Percentiles rank a stretch among this genome's conserved stretches.
Evolutionary conservation across 2,888 invertebrate species (phyloP).

Genomic region (Abrostola tripartita): DNA sequence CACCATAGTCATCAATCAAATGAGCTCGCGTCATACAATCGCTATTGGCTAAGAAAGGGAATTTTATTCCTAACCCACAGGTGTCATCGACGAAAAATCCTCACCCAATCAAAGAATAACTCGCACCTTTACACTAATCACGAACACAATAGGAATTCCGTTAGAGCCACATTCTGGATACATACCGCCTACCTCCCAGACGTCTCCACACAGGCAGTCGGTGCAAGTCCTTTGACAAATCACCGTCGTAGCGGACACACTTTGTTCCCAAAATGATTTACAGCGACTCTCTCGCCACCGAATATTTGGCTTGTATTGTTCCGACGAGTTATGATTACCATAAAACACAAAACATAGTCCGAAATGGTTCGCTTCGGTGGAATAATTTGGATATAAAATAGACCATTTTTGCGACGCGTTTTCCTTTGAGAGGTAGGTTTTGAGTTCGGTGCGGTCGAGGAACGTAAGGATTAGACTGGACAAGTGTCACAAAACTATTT

Average conservation of each 20-base stretch:
- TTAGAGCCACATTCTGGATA: conserved; percentile 1
- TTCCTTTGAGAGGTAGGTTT: conserved; percentile 7
- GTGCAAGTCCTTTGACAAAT: conserved; percentile 60
- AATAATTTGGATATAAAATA: conserved; percentile 51
- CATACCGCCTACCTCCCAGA: conserved; percentile 40
- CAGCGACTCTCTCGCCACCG: conserved; percentile 50
- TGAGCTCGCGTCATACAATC: no score
- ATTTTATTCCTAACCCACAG: no score
- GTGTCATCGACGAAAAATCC: no score
- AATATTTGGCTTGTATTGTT: conserved; percentile 61
- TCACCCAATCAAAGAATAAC: neutral
- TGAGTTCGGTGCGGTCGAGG: neutral
- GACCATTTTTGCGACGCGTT: conserved; percentile 34
- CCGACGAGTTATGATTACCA: conserved; percentile 63
- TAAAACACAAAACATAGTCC: conserved; percentile 61
- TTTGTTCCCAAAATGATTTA: conserved; percentile 63
- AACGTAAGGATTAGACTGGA: neutral
- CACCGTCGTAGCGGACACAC: conserved; percentile 58
- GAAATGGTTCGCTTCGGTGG: conserved; percentile 49
- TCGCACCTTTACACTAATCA: neutral
- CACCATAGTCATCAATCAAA: no score
- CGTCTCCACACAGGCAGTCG: conserved; percentile 49
- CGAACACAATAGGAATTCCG: conserved; percentile 1
- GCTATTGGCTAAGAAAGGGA: no score
- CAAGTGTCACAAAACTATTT: neutral